Percentiles rank a stretch among this genome's conserved stretches.
Conservation (phyloP, 2,113 vertebrate species). For the Alectura lathami region DNA sequence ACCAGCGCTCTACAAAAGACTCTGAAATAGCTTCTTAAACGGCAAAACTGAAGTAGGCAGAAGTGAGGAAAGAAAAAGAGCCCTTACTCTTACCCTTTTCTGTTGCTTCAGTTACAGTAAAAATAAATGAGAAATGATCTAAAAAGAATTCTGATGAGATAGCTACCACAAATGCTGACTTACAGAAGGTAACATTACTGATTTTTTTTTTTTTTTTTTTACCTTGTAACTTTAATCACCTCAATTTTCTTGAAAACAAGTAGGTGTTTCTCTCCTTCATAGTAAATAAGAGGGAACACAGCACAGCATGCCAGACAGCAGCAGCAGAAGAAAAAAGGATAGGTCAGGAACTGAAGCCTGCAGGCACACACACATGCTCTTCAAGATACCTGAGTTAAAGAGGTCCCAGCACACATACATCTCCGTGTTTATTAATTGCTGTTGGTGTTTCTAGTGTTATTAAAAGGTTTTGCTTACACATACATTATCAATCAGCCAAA, state of each 20-base stretch:
- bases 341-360: slow-evolving; percentile 56
- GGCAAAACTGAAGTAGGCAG: background rate
- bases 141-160: background rate
- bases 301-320: slow-evolving; percentile 64
- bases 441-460: background rate
- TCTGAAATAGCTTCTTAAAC: background rate
- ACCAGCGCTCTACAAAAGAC: background rate
- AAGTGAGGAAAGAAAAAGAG: background rate
- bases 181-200: slow-evolving; percentile 15
- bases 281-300: slow-evolving; percentile 70
- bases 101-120: background rate
- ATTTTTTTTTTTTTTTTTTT: slow-evolving; percentile 10
- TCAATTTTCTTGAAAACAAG: slow-evolving; percentile 76
- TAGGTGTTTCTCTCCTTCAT: slow-evolving; percentile 79
- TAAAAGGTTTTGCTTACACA: background rate
- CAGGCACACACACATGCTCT: slow-evolving; percentile 18
- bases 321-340: slow-evolving; percentile 62
- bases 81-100: background rate
- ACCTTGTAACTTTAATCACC: slow-evolving; percentile 77
- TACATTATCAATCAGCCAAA: background rate
- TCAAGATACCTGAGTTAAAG: background rate
- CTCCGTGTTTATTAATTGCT: background rate
- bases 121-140: background rate
- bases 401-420: background rate
- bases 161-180: slow-evolving; percentile 6